Percentiles rank a stretch among this genome's conserved stretches.
phyloP scores from a whole-genome alignment of 2,113 vertebrate genomes.

The Mionectes macconnelli region DNA sequence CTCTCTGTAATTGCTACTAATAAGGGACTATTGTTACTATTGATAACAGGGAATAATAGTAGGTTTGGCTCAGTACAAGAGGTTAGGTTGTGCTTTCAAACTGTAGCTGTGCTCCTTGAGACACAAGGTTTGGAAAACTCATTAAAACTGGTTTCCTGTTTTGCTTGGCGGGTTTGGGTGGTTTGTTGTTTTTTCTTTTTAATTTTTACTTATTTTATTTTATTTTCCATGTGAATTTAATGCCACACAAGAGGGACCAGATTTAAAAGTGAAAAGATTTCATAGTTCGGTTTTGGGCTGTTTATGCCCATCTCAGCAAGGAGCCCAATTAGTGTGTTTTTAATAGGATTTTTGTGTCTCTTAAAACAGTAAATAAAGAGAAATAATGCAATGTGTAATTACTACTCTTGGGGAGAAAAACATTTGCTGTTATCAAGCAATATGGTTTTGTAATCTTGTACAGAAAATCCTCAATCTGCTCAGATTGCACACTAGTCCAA shows the following conservation, averaged over 20 bases:
- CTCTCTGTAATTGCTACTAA: not conserved
- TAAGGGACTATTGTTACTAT: not conserved
- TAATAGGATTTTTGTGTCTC: constrained; percentile 17
- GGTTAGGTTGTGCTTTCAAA: not conserved
- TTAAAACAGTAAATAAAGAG: constrained; percentile 23
- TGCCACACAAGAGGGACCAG: not conserved
- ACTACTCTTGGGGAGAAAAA: not conserved
- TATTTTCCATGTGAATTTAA: not conserved
- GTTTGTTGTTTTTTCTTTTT: not conserved
- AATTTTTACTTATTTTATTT: not conserved
- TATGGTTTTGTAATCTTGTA: not conserved
- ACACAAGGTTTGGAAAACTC: not conserved
- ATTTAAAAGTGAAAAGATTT: not conserved
- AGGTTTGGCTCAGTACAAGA: not conserved
- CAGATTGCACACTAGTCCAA: not conserved
- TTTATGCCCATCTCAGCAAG: not conserved
- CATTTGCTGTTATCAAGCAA: not conserved
- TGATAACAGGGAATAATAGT: not conserved
- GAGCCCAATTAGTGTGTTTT: constrained; percentile 24
- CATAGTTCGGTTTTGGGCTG: not conserved
- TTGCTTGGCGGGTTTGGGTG: not conserved
- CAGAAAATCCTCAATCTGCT: not conserved
- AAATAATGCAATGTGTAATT: constrained; percentile 30
- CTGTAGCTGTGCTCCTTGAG: not conserved
- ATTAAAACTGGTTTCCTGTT: not conserved